A percentile compares a stretch with the other conserved stretches of the same genome.
Evolutionary conservation across 35 echinoderm and acorn worm species (phyloP).

Genomic region (Anneissia japonica): DNA sequence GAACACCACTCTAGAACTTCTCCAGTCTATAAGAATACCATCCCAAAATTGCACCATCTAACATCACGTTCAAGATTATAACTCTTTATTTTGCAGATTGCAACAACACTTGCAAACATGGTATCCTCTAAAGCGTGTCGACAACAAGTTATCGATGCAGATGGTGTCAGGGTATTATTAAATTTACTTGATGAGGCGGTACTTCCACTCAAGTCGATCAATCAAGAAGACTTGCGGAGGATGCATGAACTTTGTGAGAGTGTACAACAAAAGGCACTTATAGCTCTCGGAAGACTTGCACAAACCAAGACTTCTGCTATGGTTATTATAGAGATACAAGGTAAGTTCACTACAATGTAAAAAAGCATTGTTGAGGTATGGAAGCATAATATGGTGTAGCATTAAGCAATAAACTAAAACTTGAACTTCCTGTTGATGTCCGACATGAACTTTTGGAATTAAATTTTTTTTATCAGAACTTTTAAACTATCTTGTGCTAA

Average conservation of each 20-base stretch:
- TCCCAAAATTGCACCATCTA: too few species aligned
- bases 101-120: constrained; percentile 57
- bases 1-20: too few species aligned
- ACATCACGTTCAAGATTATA: too few species aligned
- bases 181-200: constrained; percentile 26
- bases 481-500: too few species aligned
- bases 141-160: constrained; percentile 32
- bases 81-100: constrained; percentile 31
- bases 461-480: too few species aligned
- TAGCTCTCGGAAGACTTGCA: constrained; percentile 39
- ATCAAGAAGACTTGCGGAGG: background rate
- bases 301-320: constrained; percentile 35
- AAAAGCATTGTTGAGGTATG: too few species aligned
- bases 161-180: constrained; percentile 34
- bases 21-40: too few species aligned
- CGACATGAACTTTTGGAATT: too few species aligned
- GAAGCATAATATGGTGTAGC: too few species aligned
- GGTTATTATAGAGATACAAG: constrained; percentile 28
- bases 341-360: constrained; percentile 1
- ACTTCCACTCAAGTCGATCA: background rate
- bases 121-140: constrained; percentile 30
- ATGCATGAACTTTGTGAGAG: constrained; percentile 31
- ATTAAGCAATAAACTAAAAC: too few species aligned
- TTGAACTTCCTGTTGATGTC: too few species aligned
- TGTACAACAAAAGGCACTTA: constrained; percentile 59